Conservation (phyloP, 2,888 invertebrate genomes). For the Sipha maydis region DNA sequence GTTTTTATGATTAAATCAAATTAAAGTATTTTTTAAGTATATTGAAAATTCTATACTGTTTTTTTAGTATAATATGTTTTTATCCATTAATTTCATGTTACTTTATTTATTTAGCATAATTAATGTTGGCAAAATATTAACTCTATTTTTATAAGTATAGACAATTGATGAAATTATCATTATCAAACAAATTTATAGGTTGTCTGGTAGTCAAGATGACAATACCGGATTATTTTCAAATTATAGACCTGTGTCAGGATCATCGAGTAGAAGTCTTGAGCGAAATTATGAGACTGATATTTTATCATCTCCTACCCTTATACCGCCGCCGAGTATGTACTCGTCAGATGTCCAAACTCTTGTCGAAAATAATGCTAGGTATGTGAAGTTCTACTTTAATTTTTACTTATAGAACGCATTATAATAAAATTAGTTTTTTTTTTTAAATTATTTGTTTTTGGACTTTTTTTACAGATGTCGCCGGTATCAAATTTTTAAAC, state of each 20-base stretch:
- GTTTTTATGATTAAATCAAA: too few species aligned
- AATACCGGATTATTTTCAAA: constrained; percentile 47
- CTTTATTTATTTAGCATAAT: too few species aligned
- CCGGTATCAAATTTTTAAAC: constrained; percentile 53
- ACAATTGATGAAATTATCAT: background rate
- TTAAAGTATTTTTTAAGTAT: too few species aligned
- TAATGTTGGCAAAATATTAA: too few species aligned
- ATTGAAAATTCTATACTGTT: too few species aligned
- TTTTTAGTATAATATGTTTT: too few species aligned
- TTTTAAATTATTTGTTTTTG: too few species aligned
- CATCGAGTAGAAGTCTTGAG: constrained; percentile 58
- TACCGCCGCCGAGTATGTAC: constrained; percentile 52
- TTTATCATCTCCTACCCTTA: constrained; percentile 37
- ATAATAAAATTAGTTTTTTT: background rate
- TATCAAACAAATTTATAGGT: constrained; percentile 7
- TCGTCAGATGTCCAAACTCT: constrained; percentile 48
- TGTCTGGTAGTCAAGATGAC: constrained; percentile 57
- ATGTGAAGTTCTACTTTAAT: background rate
- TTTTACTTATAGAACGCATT: background rate
- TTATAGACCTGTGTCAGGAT: constrained; percentile 39
- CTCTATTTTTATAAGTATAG: background rate
- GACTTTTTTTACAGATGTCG: constrained; percentile 46
- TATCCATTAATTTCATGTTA: too few species aligned
- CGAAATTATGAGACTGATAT: constrained; percentile 55
- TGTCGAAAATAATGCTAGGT: constrained; percentile 60